phyloP scores from a whole-genome alignment of 2,888 invertebrate genomes.

The Taphrorychus bicolor region DNA sequence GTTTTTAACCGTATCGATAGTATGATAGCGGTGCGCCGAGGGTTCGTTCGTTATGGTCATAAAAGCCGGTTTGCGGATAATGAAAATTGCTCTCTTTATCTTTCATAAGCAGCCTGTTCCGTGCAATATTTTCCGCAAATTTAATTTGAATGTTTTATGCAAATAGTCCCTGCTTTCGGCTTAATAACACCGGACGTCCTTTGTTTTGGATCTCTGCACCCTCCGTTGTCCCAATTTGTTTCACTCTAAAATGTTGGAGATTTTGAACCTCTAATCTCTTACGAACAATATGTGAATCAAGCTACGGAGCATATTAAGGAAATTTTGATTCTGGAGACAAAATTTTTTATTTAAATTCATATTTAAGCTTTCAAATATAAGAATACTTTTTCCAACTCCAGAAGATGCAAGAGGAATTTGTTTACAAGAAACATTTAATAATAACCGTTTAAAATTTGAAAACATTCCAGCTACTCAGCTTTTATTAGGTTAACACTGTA shows the following conservation, averaged over 20 bases:
- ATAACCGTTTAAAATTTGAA: neutral
- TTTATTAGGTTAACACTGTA: neutral
- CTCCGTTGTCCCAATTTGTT: neutral
- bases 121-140: conserved; percentile 30
- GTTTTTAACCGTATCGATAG: too few relatives aligned
- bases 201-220: neutral
- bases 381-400: neutral
- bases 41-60: neutral
- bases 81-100: conserved; percentile 24
- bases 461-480: neutral
- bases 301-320: too few relatives aligned
- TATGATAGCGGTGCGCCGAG: too few relatives aligned
- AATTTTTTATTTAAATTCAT: neutral
- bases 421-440: neutral
- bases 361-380: neutral
- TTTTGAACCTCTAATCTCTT: neutral
- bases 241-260: neutral
- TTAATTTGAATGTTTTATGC: conserved; percentile 23
- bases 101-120: conserved; percentile 20
- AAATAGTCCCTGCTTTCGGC: neutral
- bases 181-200: neutral
- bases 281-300: too few relatives aligned
- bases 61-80: conserved; percentile 25
- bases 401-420: neutral
- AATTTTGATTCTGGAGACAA: too few relatives aligned